Evolutionary conservation across 1,140 invertebrate species (phyloP), one percentile per base, ranked within the genome.

Genomic region (Drosophila guanche): DNA sequence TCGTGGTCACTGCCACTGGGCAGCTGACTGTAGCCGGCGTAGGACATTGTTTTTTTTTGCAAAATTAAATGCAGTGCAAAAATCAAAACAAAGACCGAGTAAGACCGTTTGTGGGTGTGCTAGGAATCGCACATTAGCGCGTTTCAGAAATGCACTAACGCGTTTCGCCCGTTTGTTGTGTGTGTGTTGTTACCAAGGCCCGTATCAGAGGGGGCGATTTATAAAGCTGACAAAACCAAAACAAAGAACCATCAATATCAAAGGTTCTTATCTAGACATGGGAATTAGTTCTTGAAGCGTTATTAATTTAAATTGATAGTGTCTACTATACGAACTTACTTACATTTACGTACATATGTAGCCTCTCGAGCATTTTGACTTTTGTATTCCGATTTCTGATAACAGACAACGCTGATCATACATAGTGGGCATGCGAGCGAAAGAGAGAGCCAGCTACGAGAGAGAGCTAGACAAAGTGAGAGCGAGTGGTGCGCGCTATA

Each of bases 221-320:
- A 89, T 79, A 79, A 62, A 53, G 48, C 60, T 76, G 79, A 71
- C 81, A 89, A 56, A 76, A 71, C 47, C 74, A 67, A 60, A 81
- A 70, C 63, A 70, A 48, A 81, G 42, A 33, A 63, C 37, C 54
- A 61, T 86, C 74, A 83, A 84, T 86, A 78, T 79, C 63, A 78
- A 66, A 33, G n/a, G 23, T 42, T 37, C 65, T 80, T 83, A 86
- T 86, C 70, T 70, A 48, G 33, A 42, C 12, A 45, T 53, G 51
- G 84, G 79, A 67, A 89, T 86, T 86, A 86, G 58, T 78, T 5
- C 58, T 60, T 75, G 60, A 81, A 70, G 62, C 69, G 69, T 89
- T 89, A 58, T 89, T 88, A 88, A 89, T 88, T 83, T 89, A 68
- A 68, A 83, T 81, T 86, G 84, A 88, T 79, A 88, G 69, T 71